These are phyloP conservation scores for Notarius quadriscutis DNA, from an alignment of 2,113 vertebrate genomes.

Conservation along the genomic window DNA sequence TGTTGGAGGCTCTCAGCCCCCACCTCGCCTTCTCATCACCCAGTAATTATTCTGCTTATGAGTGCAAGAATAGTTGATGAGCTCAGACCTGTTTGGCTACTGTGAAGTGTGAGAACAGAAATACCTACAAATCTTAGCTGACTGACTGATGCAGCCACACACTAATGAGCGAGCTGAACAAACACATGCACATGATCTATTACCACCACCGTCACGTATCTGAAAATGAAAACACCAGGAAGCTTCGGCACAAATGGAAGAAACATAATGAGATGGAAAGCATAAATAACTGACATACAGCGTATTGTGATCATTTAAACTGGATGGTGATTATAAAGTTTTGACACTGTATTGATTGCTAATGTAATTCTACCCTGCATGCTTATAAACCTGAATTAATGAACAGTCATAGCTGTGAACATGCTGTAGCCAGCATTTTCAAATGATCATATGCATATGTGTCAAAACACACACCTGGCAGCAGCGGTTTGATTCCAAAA, in stretches of 20 bases:
- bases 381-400: neutral
- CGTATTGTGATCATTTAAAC: neutral
- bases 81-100: constrained; percentile 56
- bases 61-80: constrained; percentile 63
- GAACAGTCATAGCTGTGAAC: neutral
- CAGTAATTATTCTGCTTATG: constrained; percentile 67
- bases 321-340: neutral
- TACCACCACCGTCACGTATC: neutral
- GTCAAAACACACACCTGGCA: constrained; percentile 79
- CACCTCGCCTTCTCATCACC: neutral
- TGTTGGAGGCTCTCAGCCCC: constrained; percentile 62
- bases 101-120: constrained; percentile 61
- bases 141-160: neutral
- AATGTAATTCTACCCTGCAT: neutral
- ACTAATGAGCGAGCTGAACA: constrained; percentile 24
- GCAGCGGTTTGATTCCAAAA: constrained; percentile 84
- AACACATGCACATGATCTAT: neutral
- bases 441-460: neutral
- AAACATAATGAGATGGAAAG: neutral
- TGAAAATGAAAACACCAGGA: neutral
- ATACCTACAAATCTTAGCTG: constrained; percentile 54
- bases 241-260: neutral
- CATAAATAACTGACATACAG: neutral
- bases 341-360: neutral
- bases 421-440: neutral